Base-by-base conservation (phyloP, 2,113 vertebrate species). In the Gymnarchus niloticus region DNA sequence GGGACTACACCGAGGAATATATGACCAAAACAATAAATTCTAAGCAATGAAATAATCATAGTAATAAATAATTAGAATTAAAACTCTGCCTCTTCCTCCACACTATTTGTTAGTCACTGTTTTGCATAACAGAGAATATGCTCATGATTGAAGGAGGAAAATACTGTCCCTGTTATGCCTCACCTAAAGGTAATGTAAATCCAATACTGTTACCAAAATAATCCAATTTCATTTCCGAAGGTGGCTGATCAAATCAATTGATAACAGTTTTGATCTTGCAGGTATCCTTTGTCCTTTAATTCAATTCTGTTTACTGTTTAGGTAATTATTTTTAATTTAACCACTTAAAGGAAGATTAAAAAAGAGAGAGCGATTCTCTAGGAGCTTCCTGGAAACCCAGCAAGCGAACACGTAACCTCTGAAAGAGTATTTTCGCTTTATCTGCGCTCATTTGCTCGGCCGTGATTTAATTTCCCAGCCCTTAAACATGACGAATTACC, bases 401-500 rank as follows among this genome's bases (percentile, higher is more conserved):
- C 88, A 86, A 86, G 90, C 88, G 88, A 88, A 90, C 88, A 56
- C 9, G 46, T 92, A 93, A 94, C 94, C 94, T 94, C 94, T 88
- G 93, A 92, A 94, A 93, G 94, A 92, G 82, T 78, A 59, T 83
- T 87, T 89, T 85, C 52, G 87, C 86, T 90, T 89, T 88, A 88
- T 93, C 92, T 90, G 89, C 91, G 90, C 92, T 95, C 93, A 95
- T 96, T 95, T 96, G 93, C 94, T 95, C 92, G 65, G 91, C 91
- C 87, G 90, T 96, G 95, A 98, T 99, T 98, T 95, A 96, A 99
- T 99, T 98, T 98, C 94, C 92, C 93, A 96, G 93, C 93, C 93
- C 95, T 98, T 99, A 99, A 98, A 98, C 97, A 98, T 97, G 97
- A 99, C 96, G 94, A 98, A 99, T 99, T 97, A 97, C 97, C 37